phyloP scores from a whole-genome alignment of 2,888 invertebrate species.

The Agrenia bidenticulata region DNA sequence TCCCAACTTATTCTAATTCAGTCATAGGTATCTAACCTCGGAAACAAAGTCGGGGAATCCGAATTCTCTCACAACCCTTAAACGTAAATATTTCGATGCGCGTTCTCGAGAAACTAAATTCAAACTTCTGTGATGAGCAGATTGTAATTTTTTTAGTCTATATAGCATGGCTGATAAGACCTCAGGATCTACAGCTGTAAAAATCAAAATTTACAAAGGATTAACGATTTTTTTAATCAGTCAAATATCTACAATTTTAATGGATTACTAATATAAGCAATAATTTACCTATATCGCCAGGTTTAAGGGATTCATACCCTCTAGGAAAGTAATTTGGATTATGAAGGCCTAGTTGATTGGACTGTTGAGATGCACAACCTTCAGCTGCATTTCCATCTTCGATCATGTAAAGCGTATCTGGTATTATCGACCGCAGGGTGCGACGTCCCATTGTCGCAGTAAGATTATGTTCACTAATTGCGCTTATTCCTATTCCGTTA shows the following conservation, averaged over 20 bases:
- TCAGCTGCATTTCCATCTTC: constrained; percentile 27
- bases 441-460: constrained; percentile 25
- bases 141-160: constrained; percentile 79
- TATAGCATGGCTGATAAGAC: constrained; percentile 78
- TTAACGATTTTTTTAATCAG: not conserved
- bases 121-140: constrained; percentile 77
- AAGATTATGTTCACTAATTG: constrained; percentile 19
- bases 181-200: constrained; percentile 71
- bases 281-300: constrained; percentile 18
- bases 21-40: constrained; percentile 62
- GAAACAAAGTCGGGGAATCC: constrained; percentile 87
- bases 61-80: constrained; percentile 90
- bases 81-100: constrained; percentile 73
- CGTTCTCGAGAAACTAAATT: constrained; percentile 75
- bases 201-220: constrained; percentile 16
- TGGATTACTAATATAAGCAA: not conserved
- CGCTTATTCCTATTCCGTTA: constrained; percentile 14
- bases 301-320: constrained; percentile 13
- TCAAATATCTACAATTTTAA: not conserved
- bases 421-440: constrained; percentile 39
- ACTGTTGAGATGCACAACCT: constrained; percentile 10
- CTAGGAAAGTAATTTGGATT: constrained; percentile 14
- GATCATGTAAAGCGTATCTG: constrained; percentile 45
- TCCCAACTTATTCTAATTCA: too few species aligned
- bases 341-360: constrained; percentile 17